phyloP scores from a whole-genome alignment of 2,113 vertebrate species.

The Melanerpes aurifrons region DNA sequence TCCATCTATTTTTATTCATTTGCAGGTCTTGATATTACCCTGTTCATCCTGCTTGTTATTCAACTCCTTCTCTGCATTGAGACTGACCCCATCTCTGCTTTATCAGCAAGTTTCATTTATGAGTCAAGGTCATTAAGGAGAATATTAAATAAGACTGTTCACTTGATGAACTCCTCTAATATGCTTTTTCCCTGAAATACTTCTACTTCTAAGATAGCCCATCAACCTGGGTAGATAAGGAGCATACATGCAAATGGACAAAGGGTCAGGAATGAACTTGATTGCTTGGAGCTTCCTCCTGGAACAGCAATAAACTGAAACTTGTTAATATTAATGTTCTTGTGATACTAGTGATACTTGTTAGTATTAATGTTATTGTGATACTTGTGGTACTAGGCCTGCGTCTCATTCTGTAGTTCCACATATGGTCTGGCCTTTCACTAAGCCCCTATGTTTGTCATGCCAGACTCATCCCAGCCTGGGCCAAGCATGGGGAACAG shows the following conservation, averaged over 20 bases:
- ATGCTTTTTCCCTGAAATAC: constrained; percentile 41
- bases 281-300: neutral
- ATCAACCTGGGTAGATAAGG: neutral
- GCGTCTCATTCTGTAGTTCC: neutral
- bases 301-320: constrained; percentile 1
- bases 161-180: constrained; percentile 53
- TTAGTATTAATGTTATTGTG: too few relatives aligned
- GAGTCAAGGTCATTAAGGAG: constrained; percentile 52
- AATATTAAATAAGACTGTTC: constrained; percentile 59
- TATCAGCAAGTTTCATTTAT: constrained; percentile 16
- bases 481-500: neutral
- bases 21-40: neutral
- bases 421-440: accelerated
- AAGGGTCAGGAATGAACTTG: neutral
- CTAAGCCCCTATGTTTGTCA: neutral
- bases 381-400: neutral
- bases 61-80: constrained; percentile 10
- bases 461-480: neutral
- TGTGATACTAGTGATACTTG: neutral
- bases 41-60: constrained; percentile 36
- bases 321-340: neutral
- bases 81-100: constrained; percentile 39
- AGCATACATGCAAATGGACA: neutral
- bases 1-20: constrained; percentile 16
- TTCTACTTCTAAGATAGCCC: constrained; percentile 27